These are phyloP conservation scores for Poecilia latipinna DNA, from an alignment of 2,113 vertebrate species.

Conservation along the genomic window DNA sequence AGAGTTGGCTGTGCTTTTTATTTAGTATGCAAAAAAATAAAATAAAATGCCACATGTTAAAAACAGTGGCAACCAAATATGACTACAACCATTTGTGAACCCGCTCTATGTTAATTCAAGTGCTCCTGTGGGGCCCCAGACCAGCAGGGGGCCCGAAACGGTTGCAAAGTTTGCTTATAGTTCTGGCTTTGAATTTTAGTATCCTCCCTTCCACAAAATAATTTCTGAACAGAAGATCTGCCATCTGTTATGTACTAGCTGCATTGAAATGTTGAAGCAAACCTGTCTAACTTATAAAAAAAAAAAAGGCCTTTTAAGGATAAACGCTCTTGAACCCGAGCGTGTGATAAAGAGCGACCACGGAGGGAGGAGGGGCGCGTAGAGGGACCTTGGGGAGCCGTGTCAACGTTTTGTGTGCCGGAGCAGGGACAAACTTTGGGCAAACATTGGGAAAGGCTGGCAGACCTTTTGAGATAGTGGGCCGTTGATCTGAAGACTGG, in stretches of 20 bases:
- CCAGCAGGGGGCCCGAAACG: background rate
- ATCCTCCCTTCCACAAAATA: background rate
- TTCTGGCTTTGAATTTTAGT: background rate
- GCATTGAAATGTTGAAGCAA: constrained; percentile 14
- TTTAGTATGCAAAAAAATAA: background rate
- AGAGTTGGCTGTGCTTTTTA: too few relatives aligned
- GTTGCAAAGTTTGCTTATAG: background rate
- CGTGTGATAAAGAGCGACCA: constrained; percentile 56
- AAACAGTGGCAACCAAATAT: background rate
- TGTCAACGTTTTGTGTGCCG: constrained; percentile 80
- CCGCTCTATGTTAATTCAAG: background rate
- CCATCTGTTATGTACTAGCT: constrained; percentile 31
- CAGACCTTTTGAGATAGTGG: constrained; percentile 76
- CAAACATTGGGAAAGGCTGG: constrained; percentile 80
- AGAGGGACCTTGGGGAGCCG: constrained; percentile 73
- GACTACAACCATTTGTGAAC: background rate
- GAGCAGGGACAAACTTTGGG: constrained; percentile 76
- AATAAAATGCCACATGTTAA: background rate
- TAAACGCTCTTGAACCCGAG: constrained; percentile 68
- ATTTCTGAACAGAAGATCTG: constrained; percentile 32
- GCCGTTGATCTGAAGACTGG: constrained; percentile 80
- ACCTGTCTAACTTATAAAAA: background rate
- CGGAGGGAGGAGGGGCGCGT: constrained; percentile 49
- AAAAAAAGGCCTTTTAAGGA: constrained; percentile 1
- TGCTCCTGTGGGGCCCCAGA: too few relatives aligned